These are phyloP conservation scores for Leucoma salicis DNA, from an alignment of 2,888 invertebrate species.

Conservation along the genomic window DNA sequence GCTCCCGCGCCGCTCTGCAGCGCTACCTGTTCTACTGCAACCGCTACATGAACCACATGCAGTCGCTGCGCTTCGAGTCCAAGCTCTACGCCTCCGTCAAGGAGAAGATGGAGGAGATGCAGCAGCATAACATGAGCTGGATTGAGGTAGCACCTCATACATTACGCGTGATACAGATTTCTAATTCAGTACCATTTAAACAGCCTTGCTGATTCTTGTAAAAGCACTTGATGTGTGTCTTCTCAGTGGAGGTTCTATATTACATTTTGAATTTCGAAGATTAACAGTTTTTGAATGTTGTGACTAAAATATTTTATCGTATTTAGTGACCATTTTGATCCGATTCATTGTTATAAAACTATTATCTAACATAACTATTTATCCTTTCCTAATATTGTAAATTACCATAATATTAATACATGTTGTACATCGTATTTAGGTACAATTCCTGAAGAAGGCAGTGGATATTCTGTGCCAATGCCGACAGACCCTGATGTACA, in stretches of 20 bases:
- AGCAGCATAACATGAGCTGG: conserved; percentile 99
- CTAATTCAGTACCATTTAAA: too few relatives aligned
- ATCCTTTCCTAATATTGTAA: too few relatives aligned
- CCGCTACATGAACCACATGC: conserved; percentile 99
- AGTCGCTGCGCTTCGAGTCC: conserved; percentile 98
- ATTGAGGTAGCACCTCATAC: conserved; percentile 87
- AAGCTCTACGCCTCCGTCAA: conserved; percentile 98
- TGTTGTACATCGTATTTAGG: conserved; percentile 82
- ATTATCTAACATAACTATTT: too few relatives aligned
- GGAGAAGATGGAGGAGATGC: conserved; percentile 99
- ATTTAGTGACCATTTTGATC: too few relatives aligned
- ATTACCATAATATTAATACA: too few relatives aligned
- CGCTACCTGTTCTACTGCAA: conserved; percentile 99
- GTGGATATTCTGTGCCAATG: conserved; percentile 98
- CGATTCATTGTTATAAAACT: too few relatives aligned
- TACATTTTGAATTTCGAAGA: too few relatives aligned
- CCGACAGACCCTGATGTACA: conserved; percentile 99
- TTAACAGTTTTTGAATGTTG: too few relatives aligned
- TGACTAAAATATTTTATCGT: too few relatives aligned
- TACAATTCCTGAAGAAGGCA: conserved; percentile 98
- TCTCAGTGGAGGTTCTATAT: too few relatives aligned
- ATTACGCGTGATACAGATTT: not conserved
- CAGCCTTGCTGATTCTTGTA: too few relatives aligned
- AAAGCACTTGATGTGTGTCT: too few relatives aligned
- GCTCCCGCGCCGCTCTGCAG: conserved; percentile 95